Evolutionary conservation across 1,140 invertebrate genomes (phyloP).

Genomic region (Nasonia vitripennis): DNA sequence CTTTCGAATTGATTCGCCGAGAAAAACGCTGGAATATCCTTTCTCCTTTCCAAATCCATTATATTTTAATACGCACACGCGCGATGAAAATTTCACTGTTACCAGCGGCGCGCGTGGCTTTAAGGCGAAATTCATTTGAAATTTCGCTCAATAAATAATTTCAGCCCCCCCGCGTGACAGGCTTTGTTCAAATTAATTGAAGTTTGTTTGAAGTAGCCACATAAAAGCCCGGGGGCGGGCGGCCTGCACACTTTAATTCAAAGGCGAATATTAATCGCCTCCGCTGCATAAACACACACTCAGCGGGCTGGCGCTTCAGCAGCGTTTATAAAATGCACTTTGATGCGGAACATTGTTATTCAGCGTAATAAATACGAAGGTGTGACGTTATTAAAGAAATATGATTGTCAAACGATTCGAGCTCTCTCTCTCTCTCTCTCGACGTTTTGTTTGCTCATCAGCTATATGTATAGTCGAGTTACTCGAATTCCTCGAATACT

Average conservation of each 20-base stretch:
- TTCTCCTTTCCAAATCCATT: neutral
- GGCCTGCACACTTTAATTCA: neutral
- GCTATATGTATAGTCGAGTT: neutral
- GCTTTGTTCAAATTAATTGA: conserved; percentile 13
- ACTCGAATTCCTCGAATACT: neutral
- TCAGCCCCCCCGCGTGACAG: neutral
- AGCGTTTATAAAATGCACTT: neutral
- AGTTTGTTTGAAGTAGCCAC: neutral
- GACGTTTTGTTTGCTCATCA: neutral
- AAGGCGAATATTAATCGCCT: neutral
- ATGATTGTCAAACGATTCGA: neutral
- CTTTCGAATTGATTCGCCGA: too few relatives aligned
- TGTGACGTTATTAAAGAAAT: neutral
- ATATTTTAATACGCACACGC: neutral
- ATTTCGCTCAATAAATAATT: conserved; percentile 15
- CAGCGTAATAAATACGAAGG: too few relatives aligned
- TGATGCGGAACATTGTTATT: neutral
- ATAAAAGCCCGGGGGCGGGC: neutral
- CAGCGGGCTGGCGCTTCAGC: too few relatives aligned
- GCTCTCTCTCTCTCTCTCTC: neutral
- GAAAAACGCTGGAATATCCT: neutral
- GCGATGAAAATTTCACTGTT: neutral
- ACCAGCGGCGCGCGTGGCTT: neutral
- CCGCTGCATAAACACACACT: neutral
- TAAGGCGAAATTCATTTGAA: conserved; percentile 10